Conservation (phyloP, 2,113 vertebrate genomes). For the Cyprinus carpio region DNA sequence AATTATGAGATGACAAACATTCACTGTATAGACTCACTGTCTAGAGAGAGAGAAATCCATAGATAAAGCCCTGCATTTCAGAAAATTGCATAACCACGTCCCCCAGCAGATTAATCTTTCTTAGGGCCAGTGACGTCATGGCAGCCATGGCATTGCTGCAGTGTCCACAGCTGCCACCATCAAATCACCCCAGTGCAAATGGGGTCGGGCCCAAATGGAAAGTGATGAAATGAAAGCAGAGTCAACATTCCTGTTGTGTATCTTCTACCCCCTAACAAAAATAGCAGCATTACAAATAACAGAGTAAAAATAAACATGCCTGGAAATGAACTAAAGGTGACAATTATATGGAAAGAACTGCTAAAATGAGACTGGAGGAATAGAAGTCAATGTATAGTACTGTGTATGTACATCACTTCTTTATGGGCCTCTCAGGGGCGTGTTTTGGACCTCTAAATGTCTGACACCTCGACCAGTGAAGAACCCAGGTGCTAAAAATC, state of each 20-base stretch:
- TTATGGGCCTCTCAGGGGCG: neutral
- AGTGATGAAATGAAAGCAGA: neutral
- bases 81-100: slow-evolving; percentile 75
- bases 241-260: neutral
- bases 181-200: slow-evolving; percentile 28
- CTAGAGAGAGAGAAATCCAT: slow-evolving; percentile 61
- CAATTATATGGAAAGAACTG: neutral
- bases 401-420: neutral
- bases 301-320: neutral
- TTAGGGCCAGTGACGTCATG: slow-evolving; percentile 70
- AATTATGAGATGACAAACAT: too few species aligned
- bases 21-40: slow-evolving; percentile 47
- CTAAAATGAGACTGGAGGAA: slow-evolving; percentile 5
- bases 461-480: neutral
- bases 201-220: neutral
- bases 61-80: slow-evolving; percentile 65
- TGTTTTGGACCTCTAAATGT: neutral
- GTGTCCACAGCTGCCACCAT: slow-evolving; percentile 48
- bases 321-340: neutral
- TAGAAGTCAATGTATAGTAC: neutral
- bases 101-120: slow-evolving; percentile 72
- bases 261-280: neutral
- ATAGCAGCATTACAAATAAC: neutral
- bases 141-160: slow-evolving; percentile 39
- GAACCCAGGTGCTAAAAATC: neutral